Conservation (phyloP, 1,140 invertebrate genomes). For the Magallana gigas region DNA sequence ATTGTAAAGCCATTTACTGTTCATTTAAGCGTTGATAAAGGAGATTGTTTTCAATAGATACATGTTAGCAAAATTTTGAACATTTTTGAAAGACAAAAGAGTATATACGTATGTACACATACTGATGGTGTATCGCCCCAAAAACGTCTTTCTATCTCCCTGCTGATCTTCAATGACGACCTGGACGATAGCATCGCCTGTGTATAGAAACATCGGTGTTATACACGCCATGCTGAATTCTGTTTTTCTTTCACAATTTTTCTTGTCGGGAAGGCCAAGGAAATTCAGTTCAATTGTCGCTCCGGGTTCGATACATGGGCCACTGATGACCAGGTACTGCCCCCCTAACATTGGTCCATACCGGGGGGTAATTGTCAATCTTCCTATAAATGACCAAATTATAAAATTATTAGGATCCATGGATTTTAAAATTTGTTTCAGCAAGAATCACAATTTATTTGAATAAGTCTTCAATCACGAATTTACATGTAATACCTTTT, state of each 20-base stretch:
- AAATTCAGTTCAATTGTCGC: slow-evolving; percentile 10
- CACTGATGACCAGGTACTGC: slow-evolving; percentile 18
- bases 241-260: background rate
- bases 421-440: background rate
- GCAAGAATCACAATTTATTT: background rate
- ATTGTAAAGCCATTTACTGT: no score
- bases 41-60: no score
- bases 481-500: background rate
- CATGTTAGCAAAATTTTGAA: no score
- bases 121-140: background rate
- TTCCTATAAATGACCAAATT: slow-evolving; percentile 3
- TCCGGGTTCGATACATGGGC: slow-evolving; percentile 23
- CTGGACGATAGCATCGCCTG: background rate
- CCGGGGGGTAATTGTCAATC: slow-evolving; percentile 18
- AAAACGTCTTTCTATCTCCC: background rate
- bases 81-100: no score
- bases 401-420: background rate
- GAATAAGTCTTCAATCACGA: background rate
- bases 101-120: background rate
- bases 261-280: background rate
- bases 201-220: slow-evolving; percentile 24
- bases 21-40: no score
- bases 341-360: slow-evolving; percentile 39
- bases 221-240: slow-evolving; percentile 21
- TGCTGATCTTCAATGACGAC: background rate